phyloP scores from a whole-genome alignment of 2,888 invertebrate genomes.

The Dryadula phaetusa region DNA sequence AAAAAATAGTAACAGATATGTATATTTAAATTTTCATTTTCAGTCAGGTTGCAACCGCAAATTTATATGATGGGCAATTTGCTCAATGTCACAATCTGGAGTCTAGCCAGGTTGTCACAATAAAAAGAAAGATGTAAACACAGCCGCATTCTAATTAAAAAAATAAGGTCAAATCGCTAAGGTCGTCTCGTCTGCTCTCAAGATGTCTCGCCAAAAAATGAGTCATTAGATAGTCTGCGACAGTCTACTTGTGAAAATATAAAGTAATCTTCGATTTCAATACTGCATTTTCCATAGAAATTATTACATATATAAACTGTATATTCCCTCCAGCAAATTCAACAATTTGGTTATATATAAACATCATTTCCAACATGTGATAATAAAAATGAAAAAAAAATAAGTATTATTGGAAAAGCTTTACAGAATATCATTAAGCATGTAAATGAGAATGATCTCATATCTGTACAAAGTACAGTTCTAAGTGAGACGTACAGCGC shows the following conservation, averaged over 20 bases:
- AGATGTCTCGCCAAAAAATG: slow-evolving; percentile 72
- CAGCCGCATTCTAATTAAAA: slow-evolving; percentile 76
- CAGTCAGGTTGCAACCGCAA: slow-evolving; percentile 45
- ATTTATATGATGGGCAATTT: slow-evolving; percentile 60
- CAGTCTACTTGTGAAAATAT: slow-evolving; percentile 48
- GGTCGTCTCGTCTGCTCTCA: slow-evolving; percentile 65
- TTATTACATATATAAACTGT: not conserved
- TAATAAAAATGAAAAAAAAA: not conserved
- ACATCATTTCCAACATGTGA: not conserved
- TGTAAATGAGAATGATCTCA: slow-evolving; percentile 74
- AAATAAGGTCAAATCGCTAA: slow-evolving; percentile 70
- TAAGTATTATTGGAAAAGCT: slow-evolving; percentile 15
- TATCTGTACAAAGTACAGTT: slow-evolving; percentile 55
- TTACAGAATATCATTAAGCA: slow-evolving; percentile 56
- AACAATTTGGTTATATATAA: not conserved
- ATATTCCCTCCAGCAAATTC: not conserved
- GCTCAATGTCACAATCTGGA: slow-evolving; percentile 72
- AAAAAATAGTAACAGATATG: not conserved
- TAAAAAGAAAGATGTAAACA: slow-evolving; percentile 80
- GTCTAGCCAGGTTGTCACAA: slow-evolving; percentile 76
- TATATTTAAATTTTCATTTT: slow-evolving; percentile 25
- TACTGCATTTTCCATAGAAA: slow-evolving; percentile 11
- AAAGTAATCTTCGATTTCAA: slow-evolving; percentile 30
- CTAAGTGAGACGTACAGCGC: slow-evolving; percentile 63
- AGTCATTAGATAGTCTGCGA: slow-evolving; percentile 58